Conservation (phyloP, 2,797 vertebrate species). For the Gymnopithys bicolor region DNA sequence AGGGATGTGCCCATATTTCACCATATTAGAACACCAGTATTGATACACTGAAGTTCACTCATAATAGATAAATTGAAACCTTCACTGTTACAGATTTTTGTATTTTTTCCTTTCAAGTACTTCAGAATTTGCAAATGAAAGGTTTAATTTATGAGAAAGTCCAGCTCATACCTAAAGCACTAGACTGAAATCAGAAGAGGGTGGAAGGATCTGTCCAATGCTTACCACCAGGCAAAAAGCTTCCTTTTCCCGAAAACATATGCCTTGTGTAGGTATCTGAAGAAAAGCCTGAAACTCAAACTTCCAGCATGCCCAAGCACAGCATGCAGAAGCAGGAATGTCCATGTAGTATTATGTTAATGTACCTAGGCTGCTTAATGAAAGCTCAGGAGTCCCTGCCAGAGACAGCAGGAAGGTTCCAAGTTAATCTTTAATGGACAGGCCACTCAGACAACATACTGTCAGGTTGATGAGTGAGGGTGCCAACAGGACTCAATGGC, state of each 20-base stretch:
- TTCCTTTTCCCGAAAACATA: background rate
- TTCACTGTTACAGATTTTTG: background rate
- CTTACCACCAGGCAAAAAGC: background rate
- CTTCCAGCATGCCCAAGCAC: background rate
- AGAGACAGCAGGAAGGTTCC: background rate
- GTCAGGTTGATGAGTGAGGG: background rate
- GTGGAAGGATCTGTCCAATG: background rate
- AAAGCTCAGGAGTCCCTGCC: background rate
- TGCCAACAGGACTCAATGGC: background rate
- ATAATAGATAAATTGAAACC: background rate
- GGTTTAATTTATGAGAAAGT: background rate
- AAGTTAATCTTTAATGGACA: background rate
- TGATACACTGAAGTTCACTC: background rate
- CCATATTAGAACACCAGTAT: background rate
- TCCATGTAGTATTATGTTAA: background rate
- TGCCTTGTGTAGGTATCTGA: background rate
- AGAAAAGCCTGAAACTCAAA: background rate
- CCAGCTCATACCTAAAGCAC: background rate
- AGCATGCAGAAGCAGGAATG: background rate
- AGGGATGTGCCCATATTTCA: background rate
- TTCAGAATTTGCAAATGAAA: background rate
- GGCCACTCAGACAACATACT: background rate
- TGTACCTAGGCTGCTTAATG: background rate
- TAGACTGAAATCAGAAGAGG: background rate
- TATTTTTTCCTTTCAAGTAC: background rate